Evolutionary conservation across 2,888 invertebrate genomes (phyloP).

Genomic region (Chymomyza amoena): DNA sequence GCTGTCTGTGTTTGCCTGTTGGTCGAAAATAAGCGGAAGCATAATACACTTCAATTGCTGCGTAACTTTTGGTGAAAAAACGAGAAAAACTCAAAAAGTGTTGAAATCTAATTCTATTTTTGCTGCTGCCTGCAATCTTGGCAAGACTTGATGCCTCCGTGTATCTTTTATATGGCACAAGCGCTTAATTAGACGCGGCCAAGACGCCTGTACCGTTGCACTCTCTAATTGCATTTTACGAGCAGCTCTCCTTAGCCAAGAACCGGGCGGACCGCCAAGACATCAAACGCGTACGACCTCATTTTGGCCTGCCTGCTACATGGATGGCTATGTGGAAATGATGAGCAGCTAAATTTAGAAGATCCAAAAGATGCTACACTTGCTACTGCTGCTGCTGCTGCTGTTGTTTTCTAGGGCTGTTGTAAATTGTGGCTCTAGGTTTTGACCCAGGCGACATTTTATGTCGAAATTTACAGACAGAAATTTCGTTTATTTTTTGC

Average conservation of each 20-base stretch:
- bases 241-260: not conserved
- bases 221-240: conserved; percentile 57
- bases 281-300: conserved; percentile 64
- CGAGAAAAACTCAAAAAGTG: conserved; percentile 27
- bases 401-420: too few relatives aligned
- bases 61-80: conserved; percentile 31
- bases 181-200: conserved; percentile 67
- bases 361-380: conserved; percentile 6
- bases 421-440: conserved; percentile 27
- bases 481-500: conserved; percentile 1
- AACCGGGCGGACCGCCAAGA: conserved; percentile 27
- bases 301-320: conserved; percentile 43
- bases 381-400: not conserved
- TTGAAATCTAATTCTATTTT: conserved; percentile 64
- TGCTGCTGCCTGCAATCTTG: conserved; percentile 40
- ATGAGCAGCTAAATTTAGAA: conserved; percentile 50
- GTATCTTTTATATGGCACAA: conserved; percentile 13
- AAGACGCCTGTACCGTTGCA: conserved; percentile 20
- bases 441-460: conserved; percentile 34
- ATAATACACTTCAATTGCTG: conserved; percentile 42
- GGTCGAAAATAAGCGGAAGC: conserved; percentile 47
- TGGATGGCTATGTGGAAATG: conserved; percentile 9
- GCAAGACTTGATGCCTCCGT: conserved; percentile 48
- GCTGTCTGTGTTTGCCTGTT: conserved; percentile 25
- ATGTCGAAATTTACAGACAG: conserved; percentile 9